Percentiles rank a stretch among this genome's conserved stretches.
Evolutionary conservation across 2,888 invertebrate genomes (phyloP).

Genomic region (Nomada ruficornis): DNA sequence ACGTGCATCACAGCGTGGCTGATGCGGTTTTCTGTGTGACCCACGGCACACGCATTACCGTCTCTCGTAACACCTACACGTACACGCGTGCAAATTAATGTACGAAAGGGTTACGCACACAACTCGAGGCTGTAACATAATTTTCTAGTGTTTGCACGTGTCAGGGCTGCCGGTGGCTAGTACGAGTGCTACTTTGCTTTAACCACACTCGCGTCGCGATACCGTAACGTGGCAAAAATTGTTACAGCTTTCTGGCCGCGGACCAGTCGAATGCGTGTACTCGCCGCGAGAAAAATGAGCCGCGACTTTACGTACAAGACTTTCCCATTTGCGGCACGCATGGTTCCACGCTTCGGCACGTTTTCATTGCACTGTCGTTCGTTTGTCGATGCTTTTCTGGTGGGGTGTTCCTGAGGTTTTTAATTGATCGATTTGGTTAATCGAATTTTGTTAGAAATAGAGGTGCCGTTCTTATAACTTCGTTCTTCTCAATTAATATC

Average conservation of each 20-base stretch:
- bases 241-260: constrained; percentile 36
- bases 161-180: constrained; percentile 69
- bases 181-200: constrained; percentile 59
- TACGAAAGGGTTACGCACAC: constrained; percentile 50
- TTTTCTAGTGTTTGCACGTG: constrained; percentile 77
- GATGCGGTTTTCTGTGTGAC: constrained; percentile 57
- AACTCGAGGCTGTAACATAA: constrained; percentile 72
- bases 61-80: constrained; percentile 29
- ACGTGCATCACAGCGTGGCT: constrained; percentile 60
- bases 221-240: constrained; percentile 28
- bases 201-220: constrained; percentile 26
- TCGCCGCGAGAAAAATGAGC: constrained; percentile 8
- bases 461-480: too few species aligned
- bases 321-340: constrained; percentile 14
- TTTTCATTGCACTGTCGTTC: not conserved
- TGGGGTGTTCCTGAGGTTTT: not conserved
- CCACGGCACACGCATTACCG: constrained; percentile 33
- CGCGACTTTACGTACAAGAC: not conserved
- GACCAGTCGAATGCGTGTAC: constrained; percentile 1
- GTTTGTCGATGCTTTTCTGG: not conserved
- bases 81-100: not conserved
- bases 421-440: not conserved
- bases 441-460: not conserved
- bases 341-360: not conserved
- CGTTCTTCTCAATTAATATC: too few species aligned